These are phyloP conservation scores for Bombyx huttoni DNA, from an alignment of 2,888 invertebrate genomes.

Conservation along the genomic window DNA sequence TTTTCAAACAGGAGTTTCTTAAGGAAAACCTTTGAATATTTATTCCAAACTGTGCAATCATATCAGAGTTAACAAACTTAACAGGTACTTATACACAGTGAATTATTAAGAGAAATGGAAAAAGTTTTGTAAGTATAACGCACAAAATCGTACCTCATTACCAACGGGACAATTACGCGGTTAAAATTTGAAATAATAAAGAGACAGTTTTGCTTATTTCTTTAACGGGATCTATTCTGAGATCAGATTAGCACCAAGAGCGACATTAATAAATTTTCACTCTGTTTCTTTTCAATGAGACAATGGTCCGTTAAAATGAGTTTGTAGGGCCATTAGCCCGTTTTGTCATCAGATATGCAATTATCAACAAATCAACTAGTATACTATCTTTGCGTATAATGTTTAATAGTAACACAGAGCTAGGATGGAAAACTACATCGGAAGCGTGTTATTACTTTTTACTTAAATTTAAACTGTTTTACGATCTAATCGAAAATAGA, in stretches of 20 bases:
- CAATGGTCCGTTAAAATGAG: constrained; percentile 27
- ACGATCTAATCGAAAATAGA: too few species aligned
- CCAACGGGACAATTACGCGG: too few species aligned
- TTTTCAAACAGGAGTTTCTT: too few species aligned
- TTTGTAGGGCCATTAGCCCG: constrained; percentile 21
- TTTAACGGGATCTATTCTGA: background rate
- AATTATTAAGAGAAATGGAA: too few species aligned
- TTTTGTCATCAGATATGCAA: constrained; percentile 24
- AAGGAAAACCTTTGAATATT: too few species aligned
- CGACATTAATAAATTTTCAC: constrained; percentile 10
- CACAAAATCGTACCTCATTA: too few species aligned
- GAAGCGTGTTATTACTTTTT: too few species aligned
- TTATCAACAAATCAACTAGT: constrained; percentile 14
- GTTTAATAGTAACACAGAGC: background rate
- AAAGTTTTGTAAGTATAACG: too few species aligned
- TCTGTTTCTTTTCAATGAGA: constrained; percentile 11
- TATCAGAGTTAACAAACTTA: too few species aligned
- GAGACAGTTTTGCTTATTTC: background rate
- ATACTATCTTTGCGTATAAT: constrained; percentile 11
- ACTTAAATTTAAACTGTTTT: too few species aligned
- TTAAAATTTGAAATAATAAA: background rate
- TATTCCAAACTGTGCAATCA: too few species aligned
- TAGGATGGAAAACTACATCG: background rate
- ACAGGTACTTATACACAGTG: too few species aligned
- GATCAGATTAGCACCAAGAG: background rate